These are phyloP conservation scores for Neodiprion virginianus DNA, from an alignment of 1,140 invertebrate species.

Conservation along the genomic window DNA sequence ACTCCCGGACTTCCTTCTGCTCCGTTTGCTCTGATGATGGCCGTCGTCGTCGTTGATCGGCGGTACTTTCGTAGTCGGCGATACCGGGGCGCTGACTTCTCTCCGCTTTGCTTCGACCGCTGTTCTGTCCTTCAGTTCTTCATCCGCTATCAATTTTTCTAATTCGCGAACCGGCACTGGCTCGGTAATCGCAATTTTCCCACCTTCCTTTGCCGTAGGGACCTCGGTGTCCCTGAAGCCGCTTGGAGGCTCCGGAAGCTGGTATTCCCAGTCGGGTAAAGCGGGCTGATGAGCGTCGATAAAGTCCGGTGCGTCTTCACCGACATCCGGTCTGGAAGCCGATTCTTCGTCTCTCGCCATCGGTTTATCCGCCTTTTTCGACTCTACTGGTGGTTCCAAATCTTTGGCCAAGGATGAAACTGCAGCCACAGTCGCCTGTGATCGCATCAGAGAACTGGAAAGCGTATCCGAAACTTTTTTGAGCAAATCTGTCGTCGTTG, in stretches of 20 bases:
- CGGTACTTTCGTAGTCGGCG: background rate
- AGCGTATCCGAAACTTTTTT: constrained; percentile 57
- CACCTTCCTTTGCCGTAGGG: background rate
- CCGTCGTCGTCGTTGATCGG: background rate
- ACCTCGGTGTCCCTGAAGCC: constrained; percentile 62
- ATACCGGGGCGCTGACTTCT: background rate
- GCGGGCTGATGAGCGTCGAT: too few species aligned
- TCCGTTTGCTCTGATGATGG: background rate
- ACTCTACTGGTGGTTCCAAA: too few species aligned
- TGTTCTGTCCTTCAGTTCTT: background rate
- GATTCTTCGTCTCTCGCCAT: background rate
- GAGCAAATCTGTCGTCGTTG: constrained; percentile 51
- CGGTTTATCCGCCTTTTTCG: background rate
- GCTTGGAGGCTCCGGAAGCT: constrained; percentile 69
- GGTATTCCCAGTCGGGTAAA: constrained; percentile 66
- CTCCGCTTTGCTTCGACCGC: too few species aligned
- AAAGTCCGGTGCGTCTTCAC: constrained; percentile 42
- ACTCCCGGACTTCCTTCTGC: background rate
- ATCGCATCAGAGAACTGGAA: constrained; percentile 36
- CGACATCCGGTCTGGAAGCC: constrained; percentile 48
- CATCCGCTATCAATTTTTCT: constrained; percentile 16
- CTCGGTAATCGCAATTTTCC: background rate
- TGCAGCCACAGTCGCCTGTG: background rate
- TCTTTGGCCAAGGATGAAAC: too few species aligned
- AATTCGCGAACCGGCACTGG: background rate